Evolutionary conservation across 2,113 vertebrate genomes (phyloP).

Genomic region (Ptilorrhoa leucosticta): DNA sequence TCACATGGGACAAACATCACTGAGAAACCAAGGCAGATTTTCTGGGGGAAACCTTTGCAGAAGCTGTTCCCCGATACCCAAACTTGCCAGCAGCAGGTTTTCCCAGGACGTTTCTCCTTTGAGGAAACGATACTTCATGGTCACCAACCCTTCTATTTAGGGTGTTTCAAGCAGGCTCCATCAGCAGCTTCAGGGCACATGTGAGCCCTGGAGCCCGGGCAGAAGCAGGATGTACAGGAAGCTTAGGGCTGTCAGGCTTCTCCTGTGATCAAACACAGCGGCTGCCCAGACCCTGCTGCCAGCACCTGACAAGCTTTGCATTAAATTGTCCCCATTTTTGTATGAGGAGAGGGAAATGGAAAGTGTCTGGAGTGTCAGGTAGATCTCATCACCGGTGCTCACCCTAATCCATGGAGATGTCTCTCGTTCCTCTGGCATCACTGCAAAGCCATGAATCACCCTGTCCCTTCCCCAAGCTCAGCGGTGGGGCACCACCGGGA

Average conservation of each 20-base stretch:
- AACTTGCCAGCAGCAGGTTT: background rate
- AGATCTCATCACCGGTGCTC: background rate
- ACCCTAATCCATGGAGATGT: accelerated
- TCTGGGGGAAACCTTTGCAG: background rate
- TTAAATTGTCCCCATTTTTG: background rate
- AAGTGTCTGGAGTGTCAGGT: background rate
- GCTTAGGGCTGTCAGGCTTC: slow-evolving; percentile 43
- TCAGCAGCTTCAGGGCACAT: background rate
- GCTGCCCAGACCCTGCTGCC: background rate
- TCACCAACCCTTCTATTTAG: background rate
- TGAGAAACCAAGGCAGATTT: background rate
- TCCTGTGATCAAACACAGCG: slow-evolving; percentile 28
- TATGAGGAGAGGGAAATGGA: background rate
- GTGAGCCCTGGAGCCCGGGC: background rate
- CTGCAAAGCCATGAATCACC: background rate
- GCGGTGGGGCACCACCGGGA: background rate
- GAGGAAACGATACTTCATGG: background rate
- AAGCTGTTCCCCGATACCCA: background rate
- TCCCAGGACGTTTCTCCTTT: background rate
- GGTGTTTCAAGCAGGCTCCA: background rate
- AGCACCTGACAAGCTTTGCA: background rate
- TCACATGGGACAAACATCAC: accelerated
- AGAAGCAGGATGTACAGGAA: background rate
- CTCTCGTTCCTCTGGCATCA: background rate
- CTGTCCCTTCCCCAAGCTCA: background rate